Conservation (phyloP, 2,888 invertebrate species). For the Chironomus tentans region DNA sequence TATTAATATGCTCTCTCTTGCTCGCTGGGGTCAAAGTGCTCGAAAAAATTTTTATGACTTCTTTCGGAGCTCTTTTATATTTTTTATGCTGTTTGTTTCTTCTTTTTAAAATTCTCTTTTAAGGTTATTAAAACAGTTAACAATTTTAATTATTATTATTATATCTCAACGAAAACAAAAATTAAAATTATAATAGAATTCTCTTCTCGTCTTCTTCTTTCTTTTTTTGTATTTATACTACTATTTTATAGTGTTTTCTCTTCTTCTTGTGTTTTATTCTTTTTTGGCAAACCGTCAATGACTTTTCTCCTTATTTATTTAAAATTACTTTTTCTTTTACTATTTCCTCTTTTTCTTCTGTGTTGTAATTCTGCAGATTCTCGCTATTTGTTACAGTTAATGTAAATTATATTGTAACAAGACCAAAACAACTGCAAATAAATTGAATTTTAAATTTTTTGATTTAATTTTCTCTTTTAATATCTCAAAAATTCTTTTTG, state of each 20-base stretch:
- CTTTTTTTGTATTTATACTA: background rate
- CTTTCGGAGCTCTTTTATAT: background rate
- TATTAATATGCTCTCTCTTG: background rate
- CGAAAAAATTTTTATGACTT: background rate
- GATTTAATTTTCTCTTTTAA: background rate
- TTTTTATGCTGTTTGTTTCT: background rate
- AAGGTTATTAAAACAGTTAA: constrained; percentile 6
- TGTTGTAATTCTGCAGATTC: background rate
- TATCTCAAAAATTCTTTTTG: no score
- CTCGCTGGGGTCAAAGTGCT: background rate
- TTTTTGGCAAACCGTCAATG: constrained; percentile 3
- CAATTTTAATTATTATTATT: constrained; percentile 1
- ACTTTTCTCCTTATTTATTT: background rate
- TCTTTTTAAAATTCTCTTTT: background rate
- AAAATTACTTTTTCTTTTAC: background rate
- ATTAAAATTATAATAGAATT: background rate
- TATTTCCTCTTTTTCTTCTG: background rate
- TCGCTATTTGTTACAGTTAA: background rate
- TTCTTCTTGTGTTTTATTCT: background rate
- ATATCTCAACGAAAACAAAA: background rate
- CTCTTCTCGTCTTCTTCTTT: background rate
- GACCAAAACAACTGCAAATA: background rate
- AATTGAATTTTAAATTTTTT: background rate
- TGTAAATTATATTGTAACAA: background rate
- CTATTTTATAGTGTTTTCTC: background rate